Evolutionary conservation across 2,888 invertebrate species (phyloP).

Genomic region (Dasypogon diadema): DNA sequence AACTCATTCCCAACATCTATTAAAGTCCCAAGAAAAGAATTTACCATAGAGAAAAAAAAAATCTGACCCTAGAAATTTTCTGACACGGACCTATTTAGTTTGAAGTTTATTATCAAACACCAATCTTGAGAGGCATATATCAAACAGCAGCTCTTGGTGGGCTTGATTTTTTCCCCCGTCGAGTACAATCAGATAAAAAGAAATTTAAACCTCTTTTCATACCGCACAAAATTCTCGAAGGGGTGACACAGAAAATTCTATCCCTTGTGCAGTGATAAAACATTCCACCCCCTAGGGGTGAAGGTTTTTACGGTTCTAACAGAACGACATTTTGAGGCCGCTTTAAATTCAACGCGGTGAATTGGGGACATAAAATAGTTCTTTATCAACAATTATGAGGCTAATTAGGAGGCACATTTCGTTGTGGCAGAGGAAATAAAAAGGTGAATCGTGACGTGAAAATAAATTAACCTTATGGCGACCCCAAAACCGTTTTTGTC

Average conservation of each 20-base stretch:
- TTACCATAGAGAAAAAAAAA: neutral
- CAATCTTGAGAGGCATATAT: slow-evolving; percentile 48
- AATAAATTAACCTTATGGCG: slow-evolving; percentile 53
- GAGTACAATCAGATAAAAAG: slow-evolving; percentile 44
- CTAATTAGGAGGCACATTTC: slow-evolving; percentile 55
- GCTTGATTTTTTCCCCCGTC: slow-evolving; percentile 37
- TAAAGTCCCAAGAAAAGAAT: neutral
- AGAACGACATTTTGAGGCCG: slow-evolving; percentile 29
- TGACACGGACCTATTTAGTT: slow-evolving; percentile 42
- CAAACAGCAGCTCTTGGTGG: slow-evolving; percentile 32
- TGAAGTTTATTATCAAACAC: slow-evolving; percentile 48
- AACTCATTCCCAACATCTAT: neutral
- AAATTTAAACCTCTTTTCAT: slow-evolving; percentile 38
- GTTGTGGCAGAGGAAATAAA: slow-evolving; percentile 53
- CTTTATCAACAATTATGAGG: slow-evolving; percentile 55
- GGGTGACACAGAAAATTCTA: slow-evolving; percentile 41
- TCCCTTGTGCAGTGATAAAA: slow-evolving; percentile 35
- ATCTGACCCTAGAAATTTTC: slow-evolving; percentile 29
- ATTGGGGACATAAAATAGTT: slow-evolving; percentile 53
- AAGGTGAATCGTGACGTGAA: slow-evolving; percentile 54
- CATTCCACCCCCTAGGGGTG: neutral
- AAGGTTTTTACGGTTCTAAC: slow-evolving; percentile 16
- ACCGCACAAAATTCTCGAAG: slow-evolving; percentile 28
- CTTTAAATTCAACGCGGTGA: slow-evolving; percentile 53
- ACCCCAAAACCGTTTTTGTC: slow-evolving; percentile 46